A percentile compares a stretch with the other conserved stretches of the same genome.
These are phyloP conservation scores for Origma solitaria DNA, from an alignment of 2,113 vertebrate species.

Conservation along the genomic window DNA sequence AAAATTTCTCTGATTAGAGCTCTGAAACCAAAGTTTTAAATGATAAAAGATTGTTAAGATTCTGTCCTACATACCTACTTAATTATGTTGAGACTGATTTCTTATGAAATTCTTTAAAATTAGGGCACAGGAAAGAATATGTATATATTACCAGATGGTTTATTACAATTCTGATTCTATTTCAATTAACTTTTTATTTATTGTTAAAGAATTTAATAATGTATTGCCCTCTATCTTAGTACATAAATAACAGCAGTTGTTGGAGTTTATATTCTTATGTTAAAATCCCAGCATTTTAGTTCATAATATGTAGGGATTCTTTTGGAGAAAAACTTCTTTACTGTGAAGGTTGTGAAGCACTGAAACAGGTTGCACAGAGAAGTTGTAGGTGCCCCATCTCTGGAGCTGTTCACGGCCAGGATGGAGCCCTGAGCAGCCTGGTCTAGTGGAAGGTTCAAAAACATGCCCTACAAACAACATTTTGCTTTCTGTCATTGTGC, in stretches of 20 bases:
- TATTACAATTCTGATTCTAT: neutral
- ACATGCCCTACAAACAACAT: neutral
- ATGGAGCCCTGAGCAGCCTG: neutral
- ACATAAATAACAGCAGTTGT: neutral
- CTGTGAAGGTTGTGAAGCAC: neutral
- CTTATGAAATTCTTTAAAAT: neutral
- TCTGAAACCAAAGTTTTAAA: neutral
- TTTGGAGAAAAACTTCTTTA: neutral
- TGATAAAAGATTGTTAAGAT: neutral
- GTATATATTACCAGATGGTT: neutral
- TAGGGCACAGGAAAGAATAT: neutral
- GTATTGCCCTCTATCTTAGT: neutral
- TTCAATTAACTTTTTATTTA: neutral
- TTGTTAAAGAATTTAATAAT: neutral
- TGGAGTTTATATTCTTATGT: neutral
- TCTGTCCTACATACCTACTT: neutral
- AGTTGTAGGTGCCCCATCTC: neutral
- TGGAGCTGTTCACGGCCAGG: neutral
- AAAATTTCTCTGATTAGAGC: neutral
- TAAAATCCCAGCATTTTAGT: neutral
- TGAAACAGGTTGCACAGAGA: neutral
- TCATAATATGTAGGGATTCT: neutral
- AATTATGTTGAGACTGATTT: neutral
- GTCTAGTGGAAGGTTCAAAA: neutral
- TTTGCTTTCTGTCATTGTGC: neutral